Conservation (phyloP, 2,888 invertebrate species). For the Copidosoma aretas region DNA sequence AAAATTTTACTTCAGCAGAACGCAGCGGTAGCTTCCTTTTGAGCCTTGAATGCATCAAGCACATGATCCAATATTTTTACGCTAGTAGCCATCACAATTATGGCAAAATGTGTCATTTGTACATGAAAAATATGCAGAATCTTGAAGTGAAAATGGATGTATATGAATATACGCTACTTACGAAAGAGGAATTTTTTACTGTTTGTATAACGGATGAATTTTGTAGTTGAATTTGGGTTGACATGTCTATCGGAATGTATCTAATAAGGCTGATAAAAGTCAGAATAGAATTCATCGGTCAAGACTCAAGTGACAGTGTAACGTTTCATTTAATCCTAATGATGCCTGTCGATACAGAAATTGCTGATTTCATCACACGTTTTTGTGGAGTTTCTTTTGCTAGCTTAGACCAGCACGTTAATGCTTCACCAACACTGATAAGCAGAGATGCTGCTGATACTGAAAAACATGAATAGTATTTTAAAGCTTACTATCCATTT, state of each 20-base stretch:
- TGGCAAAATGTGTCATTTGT: too few relatives aligned
- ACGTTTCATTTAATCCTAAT: too few relatives aligned
- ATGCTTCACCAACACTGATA: conserved; percentile 20
- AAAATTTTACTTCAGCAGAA: background rate
- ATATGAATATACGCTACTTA: too few relatives aligned
- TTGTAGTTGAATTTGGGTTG: conserved; percentile 1
- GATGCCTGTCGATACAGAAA: too few relatives aligned
- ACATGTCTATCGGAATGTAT: background rate
- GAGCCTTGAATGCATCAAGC: background rate
- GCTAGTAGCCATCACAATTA: background rate
- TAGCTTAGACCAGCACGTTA: conserved; percentile 1
- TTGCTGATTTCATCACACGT: too few relatives aligned
- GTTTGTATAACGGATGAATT: background rate
- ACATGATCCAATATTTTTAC: background rate
- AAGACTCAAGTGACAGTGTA: too few relatives aligned
- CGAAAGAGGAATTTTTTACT: background rate
- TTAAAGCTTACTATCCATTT: too few relatives aligned
- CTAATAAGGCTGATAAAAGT: background rate
- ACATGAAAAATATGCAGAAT: too few relatives aligned
- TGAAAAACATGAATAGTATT: too few relatives aligned
- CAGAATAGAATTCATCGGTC: too few relatives aligned
- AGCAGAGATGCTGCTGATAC: too few relatives aligned
- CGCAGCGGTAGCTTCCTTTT: background rate
- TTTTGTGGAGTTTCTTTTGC: background rate
- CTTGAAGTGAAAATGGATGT: too few relatives aligned